phyloP scores from a whole-genome alignment of 2,797 vertebrate species.

The Echiichthys vipera region DNA sequence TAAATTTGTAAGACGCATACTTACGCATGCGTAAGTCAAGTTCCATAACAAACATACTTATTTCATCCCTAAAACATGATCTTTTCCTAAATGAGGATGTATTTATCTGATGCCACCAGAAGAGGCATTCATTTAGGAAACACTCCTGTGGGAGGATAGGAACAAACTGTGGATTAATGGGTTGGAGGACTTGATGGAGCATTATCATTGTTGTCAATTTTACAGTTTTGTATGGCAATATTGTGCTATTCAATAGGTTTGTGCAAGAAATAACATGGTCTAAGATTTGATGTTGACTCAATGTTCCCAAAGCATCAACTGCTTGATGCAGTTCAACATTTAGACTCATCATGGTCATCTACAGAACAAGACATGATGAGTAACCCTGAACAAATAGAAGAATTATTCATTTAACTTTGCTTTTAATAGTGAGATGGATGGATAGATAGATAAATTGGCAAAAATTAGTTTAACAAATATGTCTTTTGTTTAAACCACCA shows the following conservation, averaged over 20 bases:
- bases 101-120: too few relatives aligned
- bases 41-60: too few relatives aligned
- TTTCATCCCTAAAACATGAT: too few relatives aligned
- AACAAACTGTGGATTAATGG: too few relatives aligned
- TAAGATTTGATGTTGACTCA: background rate
- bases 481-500: constrained; percentile 26
- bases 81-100: too few relatives aligned
- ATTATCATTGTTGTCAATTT: background rate
- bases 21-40: too few relatives aligned
- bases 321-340: background rate
- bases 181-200: too few relatives aligned
- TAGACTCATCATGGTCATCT: background rate
- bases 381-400: background rate
- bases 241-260: background rate
- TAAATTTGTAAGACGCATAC: too few relatives aligned
- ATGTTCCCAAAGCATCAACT: background rate
- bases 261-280: background rate
- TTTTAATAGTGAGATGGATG: background rate
- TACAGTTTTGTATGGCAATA: background rate
- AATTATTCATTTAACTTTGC: background rate
- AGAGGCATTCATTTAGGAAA: too few relatives aligned
- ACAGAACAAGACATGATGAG: background rate
- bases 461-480: constrained; percentile 28
- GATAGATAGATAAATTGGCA: background rate
- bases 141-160: too few relatives aligned